phyloP scores from a whole-genome alignment of 2,113 vertebrate genomes.

The Gambusia holbrooki region DNA sequence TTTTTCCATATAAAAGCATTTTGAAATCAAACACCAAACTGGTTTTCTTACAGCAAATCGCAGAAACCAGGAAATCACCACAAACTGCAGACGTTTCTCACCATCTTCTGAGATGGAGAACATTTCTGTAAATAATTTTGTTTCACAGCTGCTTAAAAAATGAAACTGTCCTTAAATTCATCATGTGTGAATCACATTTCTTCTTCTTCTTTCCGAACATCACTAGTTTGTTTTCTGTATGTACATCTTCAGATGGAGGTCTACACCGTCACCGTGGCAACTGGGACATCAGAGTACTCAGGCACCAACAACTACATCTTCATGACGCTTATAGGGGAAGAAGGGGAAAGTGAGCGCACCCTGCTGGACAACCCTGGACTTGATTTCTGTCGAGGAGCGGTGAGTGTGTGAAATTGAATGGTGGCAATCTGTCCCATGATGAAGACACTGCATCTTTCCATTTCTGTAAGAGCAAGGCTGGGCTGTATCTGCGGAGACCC shows the following conservation, averaged over 20 bases:
- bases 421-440: background rate
- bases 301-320: conserved; percentile 86
- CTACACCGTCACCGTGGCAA: conserved; percentile 84
- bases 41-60: too few relatives aligned
- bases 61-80: too few relatives aligned
- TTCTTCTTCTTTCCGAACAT: background rate
- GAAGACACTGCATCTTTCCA: background rate
- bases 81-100: too few relatives aligned
- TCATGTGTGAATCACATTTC: background rate
- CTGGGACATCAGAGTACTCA: conserved; percentile 80
- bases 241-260: conserved; percentile 66
- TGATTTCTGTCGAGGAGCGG: conserved; percentile 81
- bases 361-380: conserved; percentile 82
- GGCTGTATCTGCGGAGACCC: too few relatives aligned
- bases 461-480: background rate
- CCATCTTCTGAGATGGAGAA: too few relatives aligned
- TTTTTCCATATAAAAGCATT: too few relatives aligned
- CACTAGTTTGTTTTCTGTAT: background rate
- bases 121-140: background rate
- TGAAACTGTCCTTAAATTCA: background rate
- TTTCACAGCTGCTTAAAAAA: background rate
- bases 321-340: conserved; percentile 83
- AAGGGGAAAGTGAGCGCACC: conserved; percentile 81
- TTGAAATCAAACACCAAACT: too few relatives aligned
- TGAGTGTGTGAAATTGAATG: conserved; percentile 63